Percentiles rank a stretch among this genome's conserved stretches.
Evolutionary conservation across 2,888 invertebrate genomes (phyloP).

Genomic region (Pseudoips prasinana): DNA sequence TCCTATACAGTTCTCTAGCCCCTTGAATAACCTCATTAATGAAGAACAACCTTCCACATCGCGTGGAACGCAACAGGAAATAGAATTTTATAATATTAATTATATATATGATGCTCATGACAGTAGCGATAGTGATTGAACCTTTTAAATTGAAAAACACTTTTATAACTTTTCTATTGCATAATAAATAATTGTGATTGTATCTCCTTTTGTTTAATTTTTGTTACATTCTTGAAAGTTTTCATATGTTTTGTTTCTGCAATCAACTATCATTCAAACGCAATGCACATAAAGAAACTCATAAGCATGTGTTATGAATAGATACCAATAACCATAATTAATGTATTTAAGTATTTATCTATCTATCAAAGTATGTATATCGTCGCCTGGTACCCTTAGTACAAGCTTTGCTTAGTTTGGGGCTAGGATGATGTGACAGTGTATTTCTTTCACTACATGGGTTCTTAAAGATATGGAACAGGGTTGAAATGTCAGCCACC

Average conservation of each 20-base stretch:
- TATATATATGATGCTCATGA: no score
- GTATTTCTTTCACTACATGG: neutral
- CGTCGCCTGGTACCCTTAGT: no score
- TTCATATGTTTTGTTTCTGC: constrained; percentile 3
- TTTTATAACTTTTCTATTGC: no score
- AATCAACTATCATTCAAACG: neutral
- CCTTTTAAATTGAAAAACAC: no score
- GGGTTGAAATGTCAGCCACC: no score
- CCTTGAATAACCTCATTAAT: no score
- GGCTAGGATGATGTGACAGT: neutral
- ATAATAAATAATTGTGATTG: no score
- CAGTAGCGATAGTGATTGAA: no score
- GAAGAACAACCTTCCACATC: constrained; percentile 9
- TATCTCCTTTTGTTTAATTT: constrained; percentile 2
- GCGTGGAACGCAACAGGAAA: no score
- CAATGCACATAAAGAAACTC: neutral
- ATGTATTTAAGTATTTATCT: neutral
- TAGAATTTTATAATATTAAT: no score
- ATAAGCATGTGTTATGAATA: neutral
- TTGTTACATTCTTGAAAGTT: constrained; percentile 1
- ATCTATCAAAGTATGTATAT: neutral
- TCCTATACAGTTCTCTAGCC: constrained; percentile 1
- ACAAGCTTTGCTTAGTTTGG: neutral
- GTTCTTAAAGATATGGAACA: neutral
- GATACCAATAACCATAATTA: neutral